Base-by-base conservation (phyloP, 2,113 vertebrate species). In the Rousettus leschenaultii region DNA sequence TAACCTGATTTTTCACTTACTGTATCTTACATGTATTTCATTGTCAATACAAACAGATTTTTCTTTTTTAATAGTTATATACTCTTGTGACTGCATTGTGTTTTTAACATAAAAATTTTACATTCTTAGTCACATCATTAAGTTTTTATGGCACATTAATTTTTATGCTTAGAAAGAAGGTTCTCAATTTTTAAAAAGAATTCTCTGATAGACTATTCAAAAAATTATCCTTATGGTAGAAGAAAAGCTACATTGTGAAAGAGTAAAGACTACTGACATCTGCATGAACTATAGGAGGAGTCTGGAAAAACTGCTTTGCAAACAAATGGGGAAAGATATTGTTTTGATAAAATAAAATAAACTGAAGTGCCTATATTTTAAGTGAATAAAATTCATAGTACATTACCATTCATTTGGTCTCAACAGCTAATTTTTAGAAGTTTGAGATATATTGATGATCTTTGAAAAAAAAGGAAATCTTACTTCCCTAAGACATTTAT, bases 331-430 rank as follows among this genome's bases (percentile, higher is more conserved):
- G 55, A 68, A 77, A 92, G n/a, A 86, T 30, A 79, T 70, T 79
- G 18, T 86, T 84, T 53, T 61, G 28, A 89, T 38, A 73, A 96
- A 84, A 74, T 74, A 87, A 89, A 94, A 45, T 84, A 26, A 33
- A 74, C 26, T 53, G 16, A 86, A 74, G 18, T 92, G 22, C 19
- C n/a, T 89, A 59, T 85, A 59, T 85, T 95, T 85, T 43, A 57
- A 84, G 15, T 71, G 12, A 84, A 85, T 88, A 88, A 65, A 78
- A 73, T 89, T 96, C 21, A 33, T 19, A 73, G 19, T 77, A 53
- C 14, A 63, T 85, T 86, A 57, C 71, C 33, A 53, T 93, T 66
- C 45, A 53, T 65, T 38, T 80, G 7, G 19, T 92, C 28, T 92
- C 65, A 65, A 79, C 30, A 66, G 70, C 45, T 88, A n/a, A 79